Evolutionary conservation across 2,113 vertebrate species (phyloP).

Genomic region (Perca fluviatilis): DNA sequence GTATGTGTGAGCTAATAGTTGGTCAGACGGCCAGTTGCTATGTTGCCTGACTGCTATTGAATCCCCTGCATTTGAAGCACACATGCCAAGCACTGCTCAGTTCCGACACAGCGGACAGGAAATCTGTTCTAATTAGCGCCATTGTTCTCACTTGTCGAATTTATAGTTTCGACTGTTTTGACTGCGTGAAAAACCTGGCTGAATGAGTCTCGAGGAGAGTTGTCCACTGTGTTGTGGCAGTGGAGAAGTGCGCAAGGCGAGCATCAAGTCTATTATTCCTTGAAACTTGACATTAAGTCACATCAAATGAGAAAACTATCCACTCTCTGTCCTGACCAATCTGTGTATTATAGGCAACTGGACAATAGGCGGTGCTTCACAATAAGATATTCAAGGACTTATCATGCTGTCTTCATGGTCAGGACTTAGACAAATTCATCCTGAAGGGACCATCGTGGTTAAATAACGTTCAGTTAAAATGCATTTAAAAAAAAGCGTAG

Average conservation of each 20-base stretch:
- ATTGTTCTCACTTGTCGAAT: slow-evolving; percentile 23
- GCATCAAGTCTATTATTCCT: slow-evolving; percentile 37
- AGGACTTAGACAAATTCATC: not conserved
- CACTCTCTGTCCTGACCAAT: slow-evolving; percentile 22
- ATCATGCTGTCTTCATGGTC: not conserved
- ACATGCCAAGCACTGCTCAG: slow-evolving; percentile 18
- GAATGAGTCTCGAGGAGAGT: slow-evolving; percentile 2
- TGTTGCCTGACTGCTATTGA: slow-evolving; percentile 42
- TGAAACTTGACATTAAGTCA: slow-evolving; percentile 41
- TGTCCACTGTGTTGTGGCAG: slow-evolving; percentile 35
- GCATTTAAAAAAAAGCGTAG: too few relatives aligned
- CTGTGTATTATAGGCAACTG: not conserved
- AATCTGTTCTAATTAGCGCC: slow-evolving; percentile 54
- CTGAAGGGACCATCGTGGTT: not conserved
- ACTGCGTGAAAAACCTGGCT: slow-evolving; percentile 10
- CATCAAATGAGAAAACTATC: slow-evolving; percentile 20
- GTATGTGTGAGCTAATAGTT: slow-evolving; percentile 32
- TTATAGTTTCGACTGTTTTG: slow-evolving; percentile 18
- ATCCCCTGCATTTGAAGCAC: slow-evolving; percentile 34
- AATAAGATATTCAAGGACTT: not conserved
- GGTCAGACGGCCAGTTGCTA: slow-evolving; percentile 12
- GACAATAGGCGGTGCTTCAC: slow-evolving; percentile 11
- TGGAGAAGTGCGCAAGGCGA: not conserved
- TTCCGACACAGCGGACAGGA: slow-evolving; percentile 26
- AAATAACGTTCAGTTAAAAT: not conserved